Evolutionary conservation across 2,888 invertebrate genomes (phyloP).

Genomic region (Lepidochrysops patricia): DNA sequence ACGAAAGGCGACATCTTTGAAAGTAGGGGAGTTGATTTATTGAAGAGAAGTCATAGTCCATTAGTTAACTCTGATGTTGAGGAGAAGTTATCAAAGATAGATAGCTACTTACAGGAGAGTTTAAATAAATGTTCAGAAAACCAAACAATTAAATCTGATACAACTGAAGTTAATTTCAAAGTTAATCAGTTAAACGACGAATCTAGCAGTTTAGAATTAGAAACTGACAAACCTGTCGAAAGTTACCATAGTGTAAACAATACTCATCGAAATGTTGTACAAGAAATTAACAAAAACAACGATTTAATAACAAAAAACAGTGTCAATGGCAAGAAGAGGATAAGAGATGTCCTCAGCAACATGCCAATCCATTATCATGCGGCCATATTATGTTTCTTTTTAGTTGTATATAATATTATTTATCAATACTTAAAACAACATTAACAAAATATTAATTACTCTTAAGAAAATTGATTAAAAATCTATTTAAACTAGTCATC

Average conservation of each 20-base stretch:
- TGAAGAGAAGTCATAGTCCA: conserved; percentile 36
- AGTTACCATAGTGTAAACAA: conserved; percentile 13
- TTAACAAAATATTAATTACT: conserved; percentile 36
- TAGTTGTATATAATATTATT: conserved; percentile 70
- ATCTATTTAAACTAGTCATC: conserved; percentile 52
- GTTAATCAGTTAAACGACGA: neutral
- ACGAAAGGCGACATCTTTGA: neutral
- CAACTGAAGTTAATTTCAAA: conserved; percentile 1
- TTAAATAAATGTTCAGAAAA: conserved; percentile 47
- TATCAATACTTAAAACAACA: conserved; percentile 68
- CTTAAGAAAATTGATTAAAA: conserved; percentile 12
- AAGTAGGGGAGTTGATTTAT: conserved; percentile 5
- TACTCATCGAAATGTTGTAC: conserved; percentile 13
- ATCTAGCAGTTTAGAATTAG: conserved; percentile 13
- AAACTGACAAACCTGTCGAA: conserved; percentile 18
- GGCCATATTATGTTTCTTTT: conserved; percentile 63
- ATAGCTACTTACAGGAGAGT: conserved; percentile 60
- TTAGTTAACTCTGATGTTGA: conserved; percentile 50
- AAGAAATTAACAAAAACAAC: conserved; percentile 26
- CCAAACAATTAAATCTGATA: conserved; percentile 20
- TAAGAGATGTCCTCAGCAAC: conserved; percentile 55
- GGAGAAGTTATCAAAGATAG: conserved; percentile 60
- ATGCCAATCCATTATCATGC: conserved; percentile 72
- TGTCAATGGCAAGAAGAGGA: conserved; percentile 45
- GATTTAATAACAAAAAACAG: conserved; percentile 42